A percentile compares a stretch with the other conserved stretches of the same genome.
These are phyloP conservation scores for Tetranychus cinnabarinus DNA, from an alignment of 1,140 invertebrate species.

Conservation along the genomic window DNA sequence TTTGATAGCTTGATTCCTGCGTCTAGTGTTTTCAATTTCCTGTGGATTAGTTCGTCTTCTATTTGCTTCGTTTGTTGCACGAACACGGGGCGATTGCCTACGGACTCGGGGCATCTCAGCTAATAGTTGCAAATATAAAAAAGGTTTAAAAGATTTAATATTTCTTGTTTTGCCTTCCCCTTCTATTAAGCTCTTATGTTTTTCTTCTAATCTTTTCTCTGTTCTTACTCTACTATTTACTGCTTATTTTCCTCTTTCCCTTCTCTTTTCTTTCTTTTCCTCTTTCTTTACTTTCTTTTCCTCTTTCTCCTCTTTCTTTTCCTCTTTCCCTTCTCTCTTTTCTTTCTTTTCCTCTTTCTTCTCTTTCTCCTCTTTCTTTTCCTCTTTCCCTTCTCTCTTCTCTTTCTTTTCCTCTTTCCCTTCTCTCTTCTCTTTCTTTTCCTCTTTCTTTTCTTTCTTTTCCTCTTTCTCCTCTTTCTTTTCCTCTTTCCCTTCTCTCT, in stretches of 20 bases:
- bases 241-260: neutral
- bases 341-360: neutral
- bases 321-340: neutral
- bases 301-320: neutral
- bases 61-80: too few relatives aligned
- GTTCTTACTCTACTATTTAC: neutral
- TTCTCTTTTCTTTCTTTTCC: neutral
- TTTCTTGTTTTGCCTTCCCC: neutral
- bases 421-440: neutral
- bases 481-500: neutral
- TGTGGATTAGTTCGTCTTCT: too few relatives aligned
- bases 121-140: neutral
- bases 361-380: neutral
- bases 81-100: neutral
- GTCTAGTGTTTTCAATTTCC: too few relatives aligned
- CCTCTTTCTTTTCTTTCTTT: neutral
- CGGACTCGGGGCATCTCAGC: neutral
- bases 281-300: neutral
- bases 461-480: neutral
- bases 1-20: too few relatives aligned
- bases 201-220: neutral
- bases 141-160: neutral
- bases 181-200: neutral
- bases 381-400: neutral
- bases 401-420: neutral